phyloP scores from a whole-genome alignment of 2,888 invertebrate species.

The Diaprepes abbreviatus region DNA sequence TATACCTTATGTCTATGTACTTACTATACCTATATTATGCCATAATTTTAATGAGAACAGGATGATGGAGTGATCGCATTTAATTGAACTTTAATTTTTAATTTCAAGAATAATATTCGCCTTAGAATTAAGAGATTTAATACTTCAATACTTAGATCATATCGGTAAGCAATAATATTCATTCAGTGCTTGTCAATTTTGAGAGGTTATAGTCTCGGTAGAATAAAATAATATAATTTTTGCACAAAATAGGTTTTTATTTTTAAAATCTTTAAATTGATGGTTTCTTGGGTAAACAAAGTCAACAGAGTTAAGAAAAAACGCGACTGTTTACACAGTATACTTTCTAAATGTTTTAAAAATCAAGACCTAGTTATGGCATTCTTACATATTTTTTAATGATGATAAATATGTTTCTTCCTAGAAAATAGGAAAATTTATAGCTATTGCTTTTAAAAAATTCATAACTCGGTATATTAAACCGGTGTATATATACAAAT shows the following conservation, averaged over 20 bases:
- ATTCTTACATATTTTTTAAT: neutral
- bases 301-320: neutral
- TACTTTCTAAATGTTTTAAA: neutral
- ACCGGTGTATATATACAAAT: slow-evolving; percentile 36
- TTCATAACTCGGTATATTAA: slow-evolving; percentile 12
- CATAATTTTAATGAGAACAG: no score
- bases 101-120: no score
- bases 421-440: neutral
- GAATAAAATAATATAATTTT: no score
- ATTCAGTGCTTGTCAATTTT: slow-evolving; percentile 8
- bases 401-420: neutral
- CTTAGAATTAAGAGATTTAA: no score
- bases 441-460: neutral
- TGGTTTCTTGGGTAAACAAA: neutral
- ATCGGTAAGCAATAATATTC: slow-evolving; percentile 29
- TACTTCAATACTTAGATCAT: slow-evolving; percentile 8
- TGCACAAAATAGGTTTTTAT: neutral
- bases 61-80: no score
- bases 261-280: neutral
- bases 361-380: neutral
- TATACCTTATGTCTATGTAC: no score
- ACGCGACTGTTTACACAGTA: neutral
- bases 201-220: slow-evolving; percentile 28
- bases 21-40: no score
- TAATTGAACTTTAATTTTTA: no score